phyloP scores from a whole-genome alignment of 2,113 vertebrate genomes.

The Pollimyrus isidori region DNA sequence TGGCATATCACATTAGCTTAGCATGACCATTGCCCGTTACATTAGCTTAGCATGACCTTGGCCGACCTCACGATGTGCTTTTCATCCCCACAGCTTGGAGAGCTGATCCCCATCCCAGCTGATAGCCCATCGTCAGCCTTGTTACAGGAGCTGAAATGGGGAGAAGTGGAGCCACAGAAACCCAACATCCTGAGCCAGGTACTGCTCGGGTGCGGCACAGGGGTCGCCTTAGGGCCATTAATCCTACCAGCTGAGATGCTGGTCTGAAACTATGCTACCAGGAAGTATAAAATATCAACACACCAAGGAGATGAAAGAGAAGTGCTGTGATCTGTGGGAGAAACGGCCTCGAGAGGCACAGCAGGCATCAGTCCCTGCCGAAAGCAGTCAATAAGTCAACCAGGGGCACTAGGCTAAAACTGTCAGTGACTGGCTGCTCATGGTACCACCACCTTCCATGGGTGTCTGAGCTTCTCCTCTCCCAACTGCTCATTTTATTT shows the following conservation, averaged over 20 bases:
- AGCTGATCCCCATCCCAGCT: constrained; percentile 67
- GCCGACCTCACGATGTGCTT: background rate
- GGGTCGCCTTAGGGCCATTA: background rate
- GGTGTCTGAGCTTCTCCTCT: background rate
- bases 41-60: background rate
- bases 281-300: background rate
- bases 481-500: background rate
- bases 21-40: background rate
- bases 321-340: background rate
- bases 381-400: background rate
- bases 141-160: constrained; percentile 44
- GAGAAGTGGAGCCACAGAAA: constrained; percentile 33
- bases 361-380: background rate
- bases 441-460: background rate
- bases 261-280: background rate
- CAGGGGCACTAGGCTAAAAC: background rate
- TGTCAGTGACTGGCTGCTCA: background rate
- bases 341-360: background rate
- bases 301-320: background rate
- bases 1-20: background rate
- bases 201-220: background rate
- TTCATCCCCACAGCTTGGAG: constrained; percentile 71
- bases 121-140: constrained; percentile 50
- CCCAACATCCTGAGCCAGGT: constrained; percentile 52
- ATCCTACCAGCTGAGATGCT: background rate